A percentile compares a stretch with the other conserved stretches of the same genome.
phyloP scores from a whole-genome alignment of 2,113 vertebrate species.

The Crotalus tigris region DNA sequence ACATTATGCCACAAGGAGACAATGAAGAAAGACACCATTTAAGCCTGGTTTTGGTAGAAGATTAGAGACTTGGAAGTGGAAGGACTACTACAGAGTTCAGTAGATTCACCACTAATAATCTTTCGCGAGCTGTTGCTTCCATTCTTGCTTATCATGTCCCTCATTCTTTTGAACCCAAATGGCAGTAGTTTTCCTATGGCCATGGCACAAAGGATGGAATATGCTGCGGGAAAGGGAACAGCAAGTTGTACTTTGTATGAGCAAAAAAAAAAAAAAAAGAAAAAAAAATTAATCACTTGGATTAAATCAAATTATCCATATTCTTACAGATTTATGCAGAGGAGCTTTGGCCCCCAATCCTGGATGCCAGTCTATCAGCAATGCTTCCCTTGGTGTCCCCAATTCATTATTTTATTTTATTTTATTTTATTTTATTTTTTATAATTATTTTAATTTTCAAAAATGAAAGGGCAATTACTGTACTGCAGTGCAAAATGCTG shows the following conservation, averaged over 20 bases:
- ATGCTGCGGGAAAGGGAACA: fast-evolving
- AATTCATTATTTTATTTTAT: neutral
- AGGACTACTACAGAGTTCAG: slow-evolving; percentile 51
- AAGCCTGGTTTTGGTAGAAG: neutral
- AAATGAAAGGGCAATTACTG: neutral
- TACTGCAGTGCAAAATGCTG: neutral
- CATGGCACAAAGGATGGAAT: neutral
- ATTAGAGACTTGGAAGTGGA: slow-evolving; percentile 43
- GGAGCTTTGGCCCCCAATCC: neutral
- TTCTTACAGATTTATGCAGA: neutral
- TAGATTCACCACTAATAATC: slow-evolving; percentile 53
- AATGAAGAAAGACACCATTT: slow-evolving; percentile 27
- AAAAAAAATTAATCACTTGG: neutral
- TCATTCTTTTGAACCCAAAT: slow-evolving; percentile 56
- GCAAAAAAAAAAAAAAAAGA: neutral
- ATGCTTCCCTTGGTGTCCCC: neutral
- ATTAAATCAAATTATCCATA: neutral
- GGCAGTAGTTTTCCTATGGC: slow-evolving; percentile 16
- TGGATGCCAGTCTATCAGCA: neutral
- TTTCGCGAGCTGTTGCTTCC: slow-evolving; percentile 58
- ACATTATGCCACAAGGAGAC: neutral
- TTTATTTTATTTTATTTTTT: neutral
- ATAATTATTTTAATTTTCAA: neutral
- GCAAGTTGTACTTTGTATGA: neutral
- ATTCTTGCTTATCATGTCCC: slow-evolving; percentile 41